phyloP scores from a whole-genome alignment of 2,113 vertebrate species.

The Stigmatopora argus region DNA sequence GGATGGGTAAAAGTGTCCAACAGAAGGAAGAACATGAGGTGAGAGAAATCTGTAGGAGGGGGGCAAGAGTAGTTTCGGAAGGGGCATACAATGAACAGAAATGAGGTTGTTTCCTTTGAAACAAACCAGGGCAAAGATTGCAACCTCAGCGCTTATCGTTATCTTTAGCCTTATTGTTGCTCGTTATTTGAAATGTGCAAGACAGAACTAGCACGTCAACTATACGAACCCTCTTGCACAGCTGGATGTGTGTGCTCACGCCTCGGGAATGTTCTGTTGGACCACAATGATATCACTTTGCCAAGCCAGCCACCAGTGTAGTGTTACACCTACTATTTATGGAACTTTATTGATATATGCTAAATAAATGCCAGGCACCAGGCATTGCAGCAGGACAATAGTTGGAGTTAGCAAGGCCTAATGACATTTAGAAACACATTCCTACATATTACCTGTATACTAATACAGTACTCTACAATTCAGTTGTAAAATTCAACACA shows the following conservation, averaged over 20 bases:
- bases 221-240: conserved; percentile 28
- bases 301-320: conserved; percentile 33
- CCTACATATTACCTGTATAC: too few relatives aligned
- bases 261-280: conserved; percentile 61
- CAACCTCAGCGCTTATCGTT: conserved; percentile 15
- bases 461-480: too few relatives aligned
- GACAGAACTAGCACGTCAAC: conserved; percentile 8
- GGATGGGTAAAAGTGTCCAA: conserved; percentile 58
- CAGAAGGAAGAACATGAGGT: conserved; percentile 61
- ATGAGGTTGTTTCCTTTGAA: conserved; percentile 30
- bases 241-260: conserved; percentile 55
- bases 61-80: conserved; percentile 28
- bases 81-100: conserved; percentile 33
- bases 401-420: too few relatives aligned
- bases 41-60: conserved; percentile 50
- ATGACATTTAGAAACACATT: too few relatives aligned
- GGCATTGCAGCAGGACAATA: background rate
- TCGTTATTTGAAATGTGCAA: conserved; percentile 2
- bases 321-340: background rate
- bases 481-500: too few relatives aligned
- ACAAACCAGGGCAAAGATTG: conserved; percentile 10
- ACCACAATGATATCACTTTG: conserved; percentile 69
- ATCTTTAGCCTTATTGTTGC: background rate
- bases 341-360: background rate
- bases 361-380: background rate